These are phyloP conservation scores for Rhynchopsitta pachyrhyncha DNA, from an alignment of 2,113 vertebrate species.

Conservation along the genomic window DNA sequence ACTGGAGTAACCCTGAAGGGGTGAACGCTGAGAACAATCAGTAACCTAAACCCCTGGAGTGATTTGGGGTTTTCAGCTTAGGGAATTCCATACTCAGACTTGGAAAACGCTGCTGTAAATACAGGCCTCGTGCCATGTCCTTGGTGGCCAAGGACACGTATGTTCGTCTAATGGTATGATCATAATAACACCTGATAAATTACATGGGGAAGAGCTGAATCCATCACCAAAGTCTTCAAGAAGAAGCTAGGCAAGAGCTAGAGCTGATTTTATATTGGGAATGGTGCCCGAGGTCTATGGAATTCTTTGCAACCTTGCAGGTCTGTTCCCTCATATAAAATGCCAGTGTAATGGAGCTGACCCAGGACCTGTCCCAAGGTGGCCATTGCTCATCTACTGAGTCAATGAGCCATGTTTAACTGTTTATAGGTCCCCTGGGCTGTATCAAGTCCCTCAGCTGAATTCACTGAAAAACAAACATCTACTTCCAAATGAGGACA, in stretches of 20 bases:
- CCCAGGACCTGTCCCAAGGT: not conserved
- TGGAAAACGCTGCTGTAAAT: not conserved
- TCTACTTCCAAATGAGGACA: not conserved
- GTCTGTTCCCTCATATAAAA: not conserved
- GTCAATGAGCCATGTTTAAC: not conserved
- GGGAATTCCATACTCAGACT: not conserved
- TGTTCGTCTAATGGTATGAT: not conserved
- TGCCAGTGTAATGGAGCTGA: not conserved
- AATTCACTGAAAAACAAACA: not conserved
- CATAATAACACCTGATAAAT: not conserved
- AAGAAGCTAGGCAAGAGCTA: not conserved
- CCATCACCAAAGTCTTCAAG: not conserved
- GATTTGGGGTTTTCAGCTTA: not conserved
- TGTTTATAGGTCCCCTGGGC: not conserved
- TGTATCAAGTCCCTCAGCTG: not conserved
- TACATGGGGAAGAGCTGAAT: not conserved
- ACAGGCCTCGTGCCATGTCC: not conserved
- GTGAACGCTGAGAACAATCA: rapidly evolving
- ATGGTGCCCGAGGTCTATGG: not conserved
- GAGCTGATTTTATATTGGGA: not conserved
- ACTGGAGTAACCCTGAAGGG: not conserved
- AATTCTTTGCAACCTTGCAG: not conserved
- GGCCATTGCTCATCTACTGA: not conserved
- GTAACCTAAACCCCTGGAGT: not conserved
- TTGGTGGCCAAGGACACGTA: not conserved